phyloP scores from a whole-genome alignment of 2,797 vertebrate genomes.

The Petrocephalus schoutedeni region DNA sequence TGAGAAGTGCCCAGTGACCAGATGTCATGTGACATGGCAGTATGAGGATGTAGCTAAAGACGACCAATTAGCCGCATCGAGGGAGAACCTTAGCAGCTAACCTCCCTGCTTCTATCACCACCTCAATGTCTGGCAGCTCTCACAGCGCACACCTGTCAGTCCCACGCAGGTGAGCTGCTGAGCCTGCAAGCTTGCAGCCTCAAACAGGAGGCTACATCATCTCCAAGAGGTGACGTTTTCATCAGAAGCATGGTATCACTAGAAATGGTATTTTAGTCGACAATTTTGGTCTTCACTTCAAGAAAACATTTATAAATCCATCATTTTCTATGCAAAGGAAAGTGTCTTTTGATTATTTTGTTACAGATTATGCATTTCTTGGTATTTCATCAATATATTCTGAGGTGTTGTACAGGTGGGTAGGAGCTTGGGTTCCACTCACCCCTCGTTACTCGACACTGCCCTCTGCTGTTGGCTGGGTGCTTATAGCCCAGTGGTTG shows the following conservation, averaged over 20 bases:
- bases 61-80: conserved; percentile 11
- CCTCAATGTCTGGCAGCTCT: conserved; percentile 7
- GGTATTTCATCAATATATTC: not conserved
- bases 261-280: not conserved
- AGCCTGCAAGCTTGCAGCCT: not conserved
- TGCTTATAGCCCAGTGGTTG: not conserved
- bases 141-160: conserved; percentile 5
- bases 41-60: conserved; percentile 10
- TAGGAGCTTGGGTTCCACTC: not conserved
- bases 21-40: not conserved
- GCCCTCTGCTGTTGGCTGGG: not conserved
- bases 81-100: conserved; percentile 1
- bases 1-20: not conserved
- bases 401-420: not conserved
- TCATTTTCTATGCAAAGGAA: not conserved
- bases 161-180: not conserved
- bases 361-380: not conserved
- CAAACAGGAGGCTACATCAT: not conserved
- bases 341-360: conserved; percentile 2
- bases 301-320: not conserved
- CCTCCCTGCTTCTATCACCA: conserved; percentile 21
- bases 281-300: not conserved
- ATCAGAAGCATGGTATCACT: not conserved
- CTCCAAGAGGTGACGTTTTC: not conserved
- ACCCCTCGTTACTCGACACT: not conserved